phyloP scores from a whole-genome alignment of 2,888 invertebrate genomes.

The Laothoe populi region DNA sequence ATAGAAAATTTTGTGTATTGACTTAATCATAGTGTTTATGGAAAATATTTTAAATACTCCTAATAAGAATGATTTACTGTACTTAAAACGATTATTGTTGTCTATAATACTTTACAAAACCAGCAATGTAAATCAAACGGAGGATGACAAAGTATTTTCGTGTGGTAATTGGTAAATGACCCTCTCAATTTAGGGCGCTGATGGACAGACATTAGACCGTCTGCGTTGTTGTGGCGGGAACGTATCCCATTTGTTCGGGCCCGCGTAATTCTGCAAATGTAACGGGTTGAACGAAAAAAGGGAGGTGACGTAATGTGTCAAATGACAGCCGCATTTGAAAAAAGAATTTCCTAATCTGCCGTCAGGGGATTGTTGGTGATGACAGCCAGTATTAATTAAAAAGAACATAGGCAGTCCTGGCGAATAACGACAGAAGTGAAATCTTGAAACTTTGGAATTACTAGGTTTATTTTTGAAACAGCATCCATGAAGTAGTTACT shows the following conservation, averaged over 20 bases:
- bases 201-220: slow-evolving; percentile 82
- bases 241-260: slow-evolving; percentile 75
- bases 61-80: too few relatives aligned
- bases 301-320: slow-evolving; percentile 63
- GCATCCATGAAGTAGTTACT: too few relatives aligned
- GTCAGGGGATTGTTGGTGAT: slow-evolving; percentile 35
- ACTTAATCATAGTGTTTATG: too few relatives aligned
- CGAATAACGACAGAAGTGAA: too few relatives aligned
- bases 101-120: slow-evolving; percentile 14
- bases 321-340: slow-evolving; percentile 46
- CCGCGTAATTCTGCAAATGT: slow-evolving; percentile 77
- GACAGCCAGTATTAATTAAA: slow-evolving; percentile 33
- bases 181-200: slow-evolving; percentile 80
- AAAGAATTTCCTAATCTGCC: slow-evolving; percentile 44
- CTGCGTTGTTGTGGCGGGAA: slow-evolving; percentile 71
- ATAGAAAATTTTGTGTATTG: too few relatives aligned
- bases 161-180: slow-evolving; percentile 75
- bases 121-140: slow-evolving; percentile 46
- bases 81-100: too few relatives aligned
- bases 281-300: slow-evolving; percentile 66
- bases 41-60: too few relatives aligned
- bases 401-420: too few relatives aligned
- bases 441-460: too few relatives aligned
- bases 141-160: slow-evolving; percentile 27
- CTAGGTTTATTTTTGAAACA: too few relatives aligned